These are phyloP conservation scores for Drosophila niveifrons DNA, from an alignment of 2,888 invertebrate genomes.

Conservation along the genomic window DNA sequence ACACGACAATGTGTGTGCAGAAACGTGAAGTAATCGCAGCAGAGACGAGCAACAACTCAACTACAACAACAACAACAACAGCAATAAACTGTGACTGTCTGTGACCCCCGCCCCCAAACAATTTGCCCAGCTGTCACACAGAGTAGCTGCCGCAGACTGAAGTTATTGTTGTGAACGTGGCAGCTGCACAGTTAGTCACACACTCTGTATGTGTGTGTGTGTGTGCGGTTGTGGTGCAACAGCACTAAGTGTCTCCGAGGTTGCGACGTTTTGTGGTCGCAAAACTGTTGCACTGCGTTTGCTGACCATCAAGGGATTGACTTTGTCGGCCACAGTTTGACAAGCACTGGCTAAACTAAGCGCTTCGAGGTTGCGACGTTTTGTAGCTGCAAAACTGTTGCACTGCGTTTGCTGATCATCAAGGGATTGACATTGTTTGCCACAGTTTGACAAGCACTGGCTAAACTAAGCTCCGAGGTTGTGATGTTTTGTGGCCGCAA, in stretches of 20 bases:
- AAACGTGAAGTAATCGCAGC: background rate
- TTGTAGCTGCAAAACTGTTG: slow-evolving; percentile 27
- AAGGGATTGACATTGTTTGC: no score
- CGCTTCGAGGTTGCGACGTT: no score
- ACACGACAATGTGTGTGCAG: slow-evolving; percentile 21
- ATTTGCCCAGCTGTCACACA: slow-evolving; percentile 23
- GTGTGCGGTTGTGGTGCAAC: background rate
- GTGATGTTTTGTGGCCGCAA: slow-evolving; percentile 8
- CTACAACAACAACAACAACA: background rate
- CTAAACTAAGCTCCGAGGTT: slow-evolving; percentile 23
- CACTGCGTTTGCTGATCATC: no score
- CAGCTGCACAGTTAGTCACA: slow-evolving; percentile 49
- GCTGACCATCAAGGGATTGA: no score
- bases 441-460: no score
- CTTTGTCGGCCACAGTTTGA: background rate
- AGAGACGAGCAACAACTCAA: background rate
- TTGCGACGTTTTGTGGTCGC: background rate
- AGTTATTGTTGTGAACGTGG: slow-evolving; percentile 19
- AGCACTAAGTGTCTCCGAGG: slow-evolving; percentile 29
- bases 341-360: slow-evolving; percentile 8
- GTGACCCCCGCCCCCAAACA: background rate
- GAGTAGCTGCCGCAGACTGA: background rate
- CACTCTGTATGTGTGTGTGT: background rate
- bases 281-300: slow-evolving; percentile 33
- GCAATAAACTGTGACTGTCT: background rate